A percentile compares a stretch with the other conserved stretches of the same genome.
These are phyloP conservation scores for Pristis pectinata DNA, from an alignment of 2,797 vertebrate species.

Conservation along the genomic window DNA sequence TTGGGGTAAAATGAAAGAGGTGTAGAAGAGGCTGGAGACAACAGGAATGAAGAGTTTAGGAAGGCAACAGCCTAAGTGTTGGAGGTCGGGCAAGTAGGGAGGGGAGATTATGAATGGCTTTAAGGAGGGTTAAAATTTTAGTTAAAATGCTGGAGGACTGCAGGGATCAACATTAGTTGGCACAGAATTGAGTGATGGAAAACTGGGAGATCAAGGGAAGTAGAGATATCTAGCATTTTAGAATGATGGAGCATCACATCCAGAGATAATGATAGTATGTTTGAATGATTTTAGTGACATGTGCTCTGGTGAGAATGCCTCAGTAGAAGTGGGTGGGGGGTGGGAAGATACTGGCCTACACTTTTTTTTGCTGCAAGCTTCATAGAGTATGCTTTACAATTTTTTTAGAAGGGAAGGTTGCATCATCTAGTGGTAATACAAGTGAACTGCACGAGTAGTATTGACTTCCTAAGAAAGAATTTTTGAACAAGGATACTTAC, in stretches of 20 bases:
- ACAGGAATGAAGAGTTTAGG: background rate
- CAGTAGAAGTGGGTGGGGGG: too few species aligned
- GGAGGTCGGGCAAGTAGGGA: background rate
- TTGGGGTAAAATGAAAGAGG: background rate
- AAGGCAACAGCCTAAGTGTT: background rate
- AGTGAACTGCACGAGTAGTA: background rate
- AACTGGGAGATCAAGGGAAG: background rate
- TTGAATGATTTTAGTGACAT: too few species aligned
- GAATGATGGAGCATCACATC: background rate
- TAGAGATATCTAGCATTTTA: background rate
- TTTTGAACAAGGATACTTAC: background rate
- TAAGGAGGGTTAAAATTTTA: background rate
- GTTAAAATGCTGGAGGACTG: background rate
- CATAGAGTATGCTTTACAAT: background rate
- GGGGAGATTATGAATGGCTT: background rate
- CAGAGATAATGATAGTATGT: background rate
- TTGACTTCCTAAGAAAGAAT: background rate
- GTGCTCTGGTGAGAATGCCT: background rate
- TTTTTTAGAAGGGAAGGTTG: background rate
- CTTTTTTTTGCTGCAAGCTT: background rate
- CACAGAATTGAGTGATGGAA: background rate
- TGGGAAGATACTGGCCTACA: background rate
- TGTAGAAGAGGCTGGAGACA: background rate
- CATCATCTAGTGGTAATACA: constrained; percentile 26
- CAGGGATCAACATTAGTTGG: background rate